Conservation (phyloP, 2,888 invertebrate species). For the Pristionchus fissidentatus region DNA sequence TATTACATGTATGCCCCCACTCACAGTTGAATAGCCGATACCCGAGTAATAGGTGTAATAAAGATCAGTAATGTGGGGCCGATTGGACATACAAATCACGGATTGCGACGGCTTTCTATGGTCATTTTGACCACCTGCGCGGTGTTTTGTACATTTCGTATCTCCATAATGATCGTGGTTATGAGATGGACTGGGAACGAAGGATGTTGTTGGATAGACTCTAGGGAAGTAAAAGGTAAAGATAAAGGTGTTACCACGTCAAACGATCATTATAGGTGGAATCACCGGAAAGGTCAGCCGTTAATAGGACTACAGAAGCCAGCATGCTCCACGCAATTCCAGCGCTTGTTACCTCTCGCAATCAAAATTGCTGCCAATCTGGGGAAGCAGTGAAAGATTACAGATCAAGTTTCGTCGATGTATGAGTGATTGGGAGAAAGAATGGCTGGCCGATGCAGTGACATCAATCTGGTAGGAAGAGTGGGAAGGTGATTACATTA, state of each 20-base stretch:
- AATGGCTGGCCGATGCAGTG: slow-evolving; percentile 43
- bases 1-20: background rate
- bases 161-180: background rate
- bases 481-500: slow-evolving; percentile 43
- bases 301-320: too few species aligned
- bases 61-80: background rate
- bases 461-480: too few species aligned
- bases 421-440: slow-evolving; percentile 25
- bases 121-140: too few species aligned
- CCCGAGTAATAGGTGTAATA: background rate
- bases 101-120: too few species aligned
- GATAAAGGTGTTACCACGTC: too few species aligned
- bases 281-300: too few species aligned
- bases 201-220: too few species aligned
- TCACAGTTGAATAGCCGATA: slow-evolving; percentile 7
- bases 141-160: too few species aligned
- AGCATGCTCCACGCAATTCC: too few species aligned
- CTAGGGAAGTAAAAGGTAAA: background rate
- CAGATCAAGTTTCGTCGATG: too few species aligned
- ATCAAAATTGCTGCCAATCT: background rate
- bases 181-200: background rate
- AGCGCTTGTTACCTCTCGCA: too few species aligned
- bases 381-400: background rate
- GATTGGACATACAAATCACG: background rate
- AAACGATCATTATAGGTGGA: too few species aligned